Evolutionary conservation across 2,888 invertebrate genomes (phyloP).

Genomic region (Strigamia crassipes): DNA sequence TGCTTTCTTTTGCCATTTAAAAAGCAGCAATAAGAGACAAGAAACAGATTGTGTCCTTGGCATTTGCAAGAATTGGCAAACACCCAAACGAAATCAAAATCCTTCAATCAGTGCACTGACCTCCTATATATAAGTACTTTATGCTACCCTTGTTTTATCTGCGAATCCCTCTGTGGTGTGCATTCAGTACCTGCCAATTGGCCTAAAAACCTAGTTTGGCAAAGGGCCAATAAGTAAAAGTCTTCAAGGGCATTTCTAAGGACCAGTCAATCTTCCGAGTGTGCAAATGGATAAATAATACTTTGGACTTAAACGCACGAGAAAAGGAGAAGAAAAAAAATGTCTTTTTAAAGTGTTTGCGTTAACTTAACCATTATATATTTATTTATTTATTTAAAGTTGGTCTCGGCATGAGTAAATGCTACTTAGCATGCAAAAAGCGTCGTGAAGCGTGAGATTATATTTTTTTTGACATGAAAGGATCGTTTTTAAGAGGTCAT

Average conservation of each 20-base stretch:
- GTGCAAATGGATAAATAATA: not conserved
- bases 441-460: slow-evolving; percentile 24
- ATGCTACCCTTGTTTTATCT: slow-evolving; percentile 22
- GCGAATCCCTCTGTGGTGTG: not conserved
- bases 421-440: slow-evolving; percentile 25
- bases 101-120: slow-evolving; percentile 39
- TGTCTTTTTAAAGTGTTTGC: not conserved
- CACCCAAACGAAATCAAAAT: slow-evolving; percentile 36
- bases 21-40: slow-evolving; percentile 30
- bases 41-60: slow-evolving; percentile 42
- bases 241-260: slow-evolving; percentile 22
- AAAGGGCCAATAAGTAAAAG: slow-evolving; percentile 25
- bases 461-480: slow-evolving; percentile 10
- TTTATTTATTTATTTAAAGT: slow-evolving; percentile 13
- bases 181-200: slow-evolving; percentile 37
- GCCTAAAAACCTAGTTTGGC: slow-evolving; percentile 38
- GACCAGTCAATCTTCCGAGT: not conserved
- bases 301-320: not conserved
- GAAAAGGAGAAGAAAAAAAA: too few species aligned
- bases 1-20: slow-evolving; percentile 25
- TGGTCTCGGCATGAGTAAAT: not conserved
- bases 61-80: slow-evolving; percentile 40
- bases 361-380: not conserved
- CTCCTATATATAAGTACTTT: slow-evolving; percentile 12
- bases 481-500: slow-evolving; percentile 32